Percentiles rank a stretch among this genome's conserved stretches.
phyloP scores from a whole-genome alignment of 2,797 vertebrate species.

The Neosilurus hyrtlii region DNA sequence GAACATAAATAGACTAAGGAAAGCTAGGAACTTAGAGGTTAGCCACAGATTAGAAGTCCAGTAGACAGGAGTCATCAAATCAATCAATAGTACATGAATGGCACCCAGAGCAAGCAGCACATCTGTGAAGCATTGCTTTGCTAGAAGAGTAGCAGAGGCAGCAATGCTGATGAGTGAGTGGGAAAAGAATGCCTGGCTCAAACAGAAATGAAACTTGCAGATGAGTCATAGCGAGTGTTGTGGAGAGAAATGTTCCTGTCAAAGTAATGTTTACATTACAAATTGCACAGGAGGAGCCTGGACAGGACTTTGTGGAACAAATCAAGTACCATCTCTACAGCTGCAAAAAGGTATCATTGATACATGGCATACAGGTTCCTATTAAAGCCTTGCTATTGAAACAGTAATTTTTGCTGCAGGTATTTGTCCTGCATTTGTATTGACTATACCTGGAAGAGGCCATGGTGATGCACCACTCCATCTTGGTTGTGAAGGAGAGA shows the following conservation, averaged over 20 bases:
- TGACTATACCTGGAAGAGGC: slow-evolving; percentile 94
- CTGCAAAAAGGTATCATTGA: slow-evolving; percentile 1
- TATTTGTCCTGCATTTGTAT: not conserved
- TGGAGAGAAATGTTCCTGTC: slow-evolving; percentile 50
- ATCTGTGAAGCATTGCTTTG: slow-evolving; percentile 60
- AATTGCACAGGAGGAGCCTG: not conserved
- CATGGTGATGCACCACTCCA: slow-evolving; percentile 96
- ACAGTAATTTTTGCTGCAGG: not conserved
- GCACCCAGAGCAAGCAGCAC: slow-evolving; percentile 57
- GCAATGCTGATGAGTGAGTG: slow-evolving; percentile 34
- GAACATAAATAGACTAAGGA: slow-evolving; percentile 48
- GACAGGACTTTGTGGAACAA: slow-evolving; percentile 12
- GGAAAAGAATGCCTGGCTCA: slow-evolving; percentile 57
- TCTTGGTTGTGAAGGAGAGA: slow-evolving; percentile 96
- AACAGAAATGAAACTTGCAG: slow-evolving; percentile 59
- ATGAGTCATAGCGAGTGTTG: slow-evolving; percentile 51
- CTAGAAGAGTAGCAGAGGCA: slow-evolving; percentile 56
- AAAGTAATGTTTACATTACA: slow-evolving; percentile 27
- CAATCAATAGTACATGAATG: slow-evolving; percentile 71
- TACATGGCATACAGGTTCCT: not conserved
- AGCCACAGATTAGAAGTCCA: slow-evolving; percentile 61
- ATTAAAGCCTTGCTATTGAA: not conserved
- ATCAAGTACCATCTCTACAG: slow-evolving; percentile 11
- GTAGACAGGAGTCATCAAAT: slow-evolving; percentile 57
- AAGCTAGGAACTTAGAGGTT: slow-evolving; percentile 50